Conservation (phyloP, 2,888 invertebrate genomes). For the Metellina segmentata region DNA sequence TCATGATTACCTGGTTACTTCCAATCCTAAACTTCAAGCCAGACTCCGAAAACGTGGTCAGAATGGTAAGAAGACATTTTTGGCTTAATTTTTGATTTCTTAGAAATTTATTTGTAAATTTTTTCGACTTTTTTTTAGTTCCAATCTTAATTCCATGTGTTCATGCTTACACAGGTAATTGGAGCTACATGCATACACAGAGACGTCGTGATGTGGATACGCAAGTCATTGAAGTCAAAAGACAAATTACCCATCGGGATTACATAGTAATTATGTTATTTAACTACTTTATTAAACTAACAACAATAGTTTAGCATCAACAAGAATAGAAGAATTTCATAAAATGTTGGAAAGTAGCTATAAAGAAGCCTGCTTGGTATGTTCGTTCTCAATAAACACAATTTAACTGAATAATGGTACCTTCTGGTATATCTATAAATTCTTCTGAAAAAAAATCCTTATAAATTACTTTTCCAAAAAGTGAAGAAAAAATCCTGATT, state of each 20-base stretch:
- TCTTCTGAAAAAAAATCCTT: too few species aligned
- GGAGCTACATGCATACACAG: slow-evolving; percentile 96
- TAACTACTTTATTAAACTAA: too few species aligned
- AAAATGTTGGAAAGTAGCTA: too few species aligned
- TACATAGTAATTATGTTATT: slow-evolving; percentile 83
- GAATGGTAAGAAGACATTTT: slow-evolving; percentile 85
- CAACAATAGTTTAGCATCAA: too few species aligned
- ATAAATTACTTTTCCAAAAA: too few species aligned
- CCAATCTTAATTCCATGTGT: not conserved
- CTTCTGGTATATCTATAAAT: too few species aligned
- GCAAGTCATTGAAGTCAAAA: slow-evolving; percentile 96
- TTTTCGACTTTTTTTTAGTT: not conserved
- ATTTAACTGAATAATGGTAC: too few species aligned
- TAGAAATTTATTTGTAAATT: not conserved
- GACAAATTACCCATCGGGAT: slow-evolving; percentile 94
- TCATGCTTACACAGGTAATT: slow-evolving; percentile 84
- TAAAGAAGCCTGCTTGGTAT: too few species aligned
- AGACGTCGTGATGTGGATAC: slow-evolving; percentile 92
- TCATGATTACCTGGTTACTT: slow-evolving; percentile 96
- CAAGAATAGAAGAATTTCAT: too few species aligned
- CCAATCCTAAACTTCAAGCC: slow-evolving; percentile 93
- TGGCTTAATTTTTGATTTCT: not conserved
- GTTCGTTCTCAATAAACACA: too few species aligned
- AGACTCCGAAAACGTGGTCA: slow-evolving; percentile 95
- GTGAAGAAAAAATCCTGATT: too few species aligned